Conservation (phyloP, 1,140 invertebrate species). For the Sinonovacula constricta region DNA sequence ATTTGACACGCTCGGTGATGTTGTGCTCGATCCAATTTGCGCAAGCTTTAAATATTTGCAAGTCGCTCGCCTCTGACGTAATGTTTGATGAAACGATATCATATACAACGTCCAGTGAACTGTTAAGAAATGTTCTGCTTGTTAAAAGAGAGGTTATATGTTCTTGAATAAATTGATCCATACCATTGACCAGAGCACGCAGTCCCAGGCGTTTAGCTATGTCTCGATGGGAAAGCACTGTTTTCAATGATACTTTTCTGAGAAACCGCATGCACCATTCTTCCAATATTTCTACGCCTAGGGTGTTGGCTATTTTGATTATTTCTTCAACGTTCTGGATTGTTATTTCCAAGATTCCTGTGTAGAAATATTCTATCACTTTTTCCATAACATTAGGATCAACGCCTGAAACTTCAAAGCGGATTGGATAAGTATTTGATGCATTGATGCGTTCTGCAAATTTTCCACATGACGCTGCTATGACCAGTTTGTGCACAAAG, state of each 20-base stretch:
- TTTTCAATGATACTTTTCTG: constrained; percentile 5
- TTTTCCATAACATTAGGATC: constrained; percentile 8
- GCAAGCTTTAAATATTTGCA: constrained; percentile 41
- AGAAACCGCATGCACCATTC: constrained; percentile 21
- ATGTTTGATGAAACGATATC: constrained; percentile 31
- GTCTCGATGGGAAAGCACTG: background rate
- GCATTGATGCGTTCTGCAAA: background rate
- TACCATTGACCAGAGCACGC: background rate
- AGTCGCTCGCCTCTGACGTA: constrained; percentile 12
- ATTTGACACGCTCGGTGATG: background rate
- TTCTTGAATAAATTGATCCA: constrained; percentile 20
- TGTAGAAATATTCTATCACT: constrained; percentile 37
- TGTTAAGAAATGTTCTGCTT: constrained; percentile 8
- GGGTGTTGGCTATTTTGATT: constrained; percentile 13
- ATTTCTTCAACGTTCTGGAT: constrained; percentile 24
- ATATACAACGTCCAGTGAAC: constrained; percentile 17
- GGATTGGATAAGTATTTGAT: background rate
- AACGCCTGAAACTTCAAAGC: constrained; percentile 24
- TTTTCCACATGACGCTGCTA: constrained; percentile 31
- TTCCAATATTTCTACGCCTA: constrained; percentile 6
- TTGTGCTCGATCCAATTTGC: constrained; percentile 29
- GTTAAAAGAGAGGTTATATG: constrained; percentile 1
- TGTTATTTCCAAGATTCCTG: constrained; percentile 16
- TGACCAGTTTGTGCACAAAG: constrained; percentile 22
- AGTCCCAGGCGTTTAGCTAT: constrained; percentile 15